Percentiles rank a stretch among this genome's conserved stretches.
Evolutionary conservation across 2,888 invertebrate species (phyloP).

Genomic region (Romanomermis culicivorax): DNA sequence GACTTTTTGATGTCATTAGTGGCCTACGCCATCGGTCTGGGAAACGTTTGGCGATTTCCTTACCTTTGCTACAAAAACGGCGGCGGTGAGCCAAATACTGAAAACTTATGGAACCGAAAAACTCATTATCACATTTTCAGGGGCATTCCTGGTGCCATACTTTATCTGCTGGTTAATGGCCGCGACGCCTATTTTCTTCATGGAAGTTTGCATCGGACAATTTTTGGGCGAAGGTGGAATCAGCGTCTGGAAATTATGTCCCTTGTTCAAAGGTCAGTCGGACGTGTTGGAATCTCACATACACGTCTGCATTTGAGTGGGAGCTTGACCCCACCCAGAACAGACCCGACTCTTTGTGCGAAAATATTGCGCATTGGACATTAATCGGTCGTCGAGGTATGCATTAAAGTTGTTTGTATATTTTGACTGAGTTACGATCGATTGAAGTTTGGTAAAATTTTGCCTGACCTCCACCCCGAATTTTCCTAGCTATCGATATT

Average conservation of each 20-base stretch:
- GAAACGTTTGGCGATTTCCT: constrained; percentile 26
- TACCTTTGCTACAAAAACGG: constrained; percentile 28
- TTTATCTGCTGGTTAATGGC: constrained; percentile 23
- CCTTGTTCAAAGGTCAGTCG: constrained; percentile 10
- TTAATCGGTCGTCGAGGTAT: too few relatives aligned
- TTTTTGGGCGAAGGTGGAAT: constrained; percentile 27
- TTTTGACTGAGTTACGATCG: too few relatives aligned
- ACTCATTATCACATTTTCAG: too few relatives aligned
- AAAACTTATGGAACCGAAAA: background rate
- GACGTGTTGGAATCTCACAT: background rate
- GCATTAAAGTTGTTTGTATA: too few relatives aligned
- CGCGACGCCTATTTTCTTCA: constrained; percentile 26
- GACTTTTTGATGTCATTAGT: constrained; percentile 27
- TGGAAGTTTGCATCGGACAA: constrained; percentile 27
- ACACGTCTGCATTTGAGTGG: too few relatives aligned
- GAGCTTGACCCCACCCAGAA: too few relatives aligned
- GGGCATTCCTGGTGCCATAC: constrained; percentile 26
- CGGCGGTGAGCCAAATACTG: constrained; percentile 16
- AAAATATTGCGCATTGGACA: too few relatives aligned
- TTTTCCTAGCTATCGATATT: too few relatives aligned
- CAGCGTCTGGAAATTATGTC: constrained; percentile 24
- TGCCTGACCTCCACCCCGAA: too few relatives aligned
- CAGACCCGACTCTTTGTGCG: too few relatives aligned
- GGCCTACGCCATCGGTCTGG: constrained; percentile 28
- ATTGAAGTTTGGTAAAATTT: too few relatives aligned